Percentiles rank a stretch among this genome's conserved stretches.
These are phyloP conservation scores for Sycophila texana DNA, from an alignment of 2,888 invertebrate genomes.

Conservation along the genomic window DNA sequence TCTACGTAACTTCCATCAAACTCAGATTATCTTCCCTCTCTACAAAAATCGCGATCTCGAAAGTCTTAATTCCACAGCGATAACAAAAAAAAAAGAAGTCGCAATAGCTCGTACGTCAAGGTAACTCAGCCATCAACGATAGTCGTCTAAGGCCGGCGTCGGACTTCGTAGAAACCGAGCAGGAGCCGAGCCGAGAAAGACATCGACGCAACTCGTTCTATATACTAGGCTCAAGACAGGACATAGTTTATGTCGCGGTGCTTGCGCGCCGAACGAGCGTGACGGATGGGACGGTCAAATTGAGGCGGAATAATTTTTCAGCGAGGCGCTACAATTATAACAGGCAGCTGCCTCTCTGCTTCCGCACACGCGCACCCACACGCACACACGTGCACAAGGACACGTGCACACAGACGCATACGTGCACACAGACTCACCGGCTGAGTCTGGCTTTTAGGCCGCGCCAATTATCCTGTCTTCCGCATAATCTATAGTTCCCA, in stretches of 20 bases:
- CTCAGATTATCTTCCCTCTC: not conserved
- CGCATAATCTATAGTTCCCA: constrained; percentile 66
- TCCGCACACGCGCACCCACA: not conserved
- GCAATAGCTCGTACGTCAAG: not conserved
- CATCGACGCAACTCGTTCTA: constrained; percentile 1
- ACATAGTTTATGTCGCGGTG: constrained; percentile 33
- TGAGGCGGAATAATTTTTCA: constrained; percentile 44
- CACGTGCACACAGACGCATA: not conserved
- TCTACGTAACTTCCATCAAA: not conserved
- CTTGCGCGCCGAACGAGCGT: not conserved
- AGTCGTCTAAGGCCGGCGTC: not conserved
- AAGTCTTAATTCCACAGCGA: not conserved
- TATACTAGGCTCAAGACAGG: not conserved
- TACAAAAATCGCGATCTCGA: not conserved
- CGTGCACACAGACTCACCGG: not conserved
- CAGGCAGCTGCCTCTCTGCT: constrained; percentile 62
- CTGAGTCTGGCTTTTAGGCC: not conserved
- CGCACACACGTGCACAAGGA: not conserved
- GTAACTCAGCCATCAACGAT: not conserved
- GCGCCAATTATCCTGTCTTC: constrained; percentile 68
- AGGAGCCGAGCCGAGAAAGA: constrained; percentile 1
- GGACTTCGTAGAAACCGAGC: not conserved
- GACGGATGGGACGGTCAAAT: constrained; percentile 31
- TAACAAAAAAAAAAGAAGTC: not conserved
- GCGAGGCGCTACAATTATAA: constrained; percentile 63